Evolutionary conservation across 2,113 vertebrate species (phyloP).

Genomic region (Cyprinodon variegatus): DNA sequence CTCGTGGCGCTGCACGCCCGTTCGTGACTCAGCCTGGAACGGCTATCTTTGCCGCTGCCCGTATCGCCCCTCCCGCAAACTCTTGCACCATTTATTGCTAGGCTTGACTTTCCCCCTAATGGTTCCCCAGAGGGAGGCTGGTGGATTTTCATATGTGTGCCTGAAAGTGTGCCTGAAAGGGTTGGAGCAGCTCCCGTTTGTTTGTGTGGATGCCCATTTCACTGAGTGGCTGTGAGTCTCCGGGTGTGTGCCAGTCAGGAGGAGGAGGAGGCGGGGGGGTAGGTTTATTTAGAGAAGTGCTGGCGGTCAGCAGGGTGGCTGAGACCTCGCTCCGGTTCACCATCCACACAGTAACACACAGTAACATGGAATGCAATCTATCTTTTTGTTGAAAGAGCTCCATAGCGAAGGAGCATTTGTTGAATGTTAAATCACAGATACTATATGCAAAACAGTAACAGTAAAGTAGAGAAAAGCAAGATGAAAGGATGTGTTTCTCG

Average conservation of each 20-base stretch:
- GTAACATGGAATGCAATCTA: slow-evolving; percentile 20
- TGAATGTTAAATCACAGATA: slow-evolving; percentile 2
- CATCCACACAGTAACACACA: slow-evolving; percentile 8
- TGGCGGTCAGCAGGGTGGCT: slow-evolving; percentile 25
- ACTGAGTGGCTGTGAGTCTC: slow-evolving; percentile 24
- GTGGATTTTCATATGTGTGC: slow-evolving; percentile 9
- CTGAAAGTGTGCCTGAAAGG: slow-evolving; percentile 2
- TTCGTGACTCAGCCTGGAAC: slow-evolving; percentile 36
- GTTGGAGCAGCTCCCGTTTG: slow-evolving; percentile 15
- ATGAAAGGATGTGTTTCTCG: not conserved
- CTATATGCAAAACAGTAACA: not conserved
- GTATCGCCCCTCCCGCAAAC: slow-evolving; percentile 25
- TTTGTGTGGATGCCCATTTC: slow-evolving; percentile 12
- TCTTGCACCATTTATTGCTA: slow-evolving; percentile 11
- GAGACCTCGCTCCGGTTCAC: slow-evolving; percentile 12
- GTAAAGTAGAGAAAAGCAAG: not conserved
- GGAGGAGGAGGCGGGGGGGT: not conserved
- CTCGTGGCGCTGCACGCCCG: slow-evolving; percentile 28
- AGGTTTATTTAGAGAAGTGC: slow-evolving; percentile 50
- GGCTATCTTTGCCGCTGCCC: slow-evolving; percentile 32
- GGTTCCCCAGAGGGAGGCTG: slow-evolving; percentile 36
- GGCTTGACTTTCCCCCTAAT: slow-evolving; percentile 49
- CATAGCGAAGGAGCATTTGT: not conserved
- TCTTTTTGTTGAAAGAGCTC: slow-evolving; percentile 51
- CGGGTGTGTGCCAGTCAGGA: slow-evolving; percentile 12